Evolutionary conservation across 2,888 invertebrate genomes (phyloP), one percentile per base, ranked within the genome.

Genomic region (Aporophyla nigra): DNA sequence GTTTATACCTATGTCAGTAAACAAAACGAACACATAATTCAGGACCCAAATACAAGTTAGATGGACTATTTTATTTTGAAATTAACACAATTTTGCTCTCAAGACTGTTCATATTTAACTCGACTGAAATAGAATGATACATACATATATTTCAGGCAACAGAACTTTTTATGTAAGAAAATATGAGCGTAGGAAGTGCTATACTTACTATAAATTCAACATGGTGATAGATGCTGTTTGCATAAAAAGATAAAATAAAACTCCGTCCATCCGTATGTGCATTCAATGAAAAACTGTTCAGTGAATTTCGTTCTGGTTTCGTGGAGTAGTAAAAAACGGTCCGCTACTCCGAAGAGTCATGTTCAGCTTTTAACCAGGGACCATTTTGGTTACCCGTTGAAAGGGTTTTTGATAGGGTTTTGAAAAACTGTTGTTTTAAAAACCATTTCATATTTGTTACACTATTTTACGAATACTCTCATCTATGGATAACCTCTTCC

Each of bases 241-340:
- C 65, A 67, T 70, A 67, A 76, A 83, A 69, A 71, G 16, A 65
- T 68, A 53, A 61, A 77, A 82, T 65, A 67, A 76, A 82, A 69
- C 51, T 56, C 40, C 7, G 24, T 27, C 59, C 77, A 70, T 66
- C 49, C 58, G 82, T 63, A 33, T 81, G 63, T 77, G 72, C 77
- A 85, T 82, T 83, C 82, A 63, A 82, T 85, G 77, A 73, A 85
- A 83, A 85, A 82, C 69, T 77, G 65, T 82, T 70, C 46, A 71
- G 67, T 85, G 70, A 82, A 80, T 63, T 82, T 56, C 62, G 70
- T 75, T 70, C 54, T 58, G 62, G 67, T 71, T 33, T 68, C 70
- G 63, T 33, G 21, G 49, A 58, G 65, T n/a, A n/a, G 12, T 56
- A 74, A 49, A 75, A 27, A 33, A 33, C 51, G 43, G 43, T 16